Base-by-base conservation (phyloP, 2,113 vertebrate species). In the Aegotheles bennettii region DNA sequence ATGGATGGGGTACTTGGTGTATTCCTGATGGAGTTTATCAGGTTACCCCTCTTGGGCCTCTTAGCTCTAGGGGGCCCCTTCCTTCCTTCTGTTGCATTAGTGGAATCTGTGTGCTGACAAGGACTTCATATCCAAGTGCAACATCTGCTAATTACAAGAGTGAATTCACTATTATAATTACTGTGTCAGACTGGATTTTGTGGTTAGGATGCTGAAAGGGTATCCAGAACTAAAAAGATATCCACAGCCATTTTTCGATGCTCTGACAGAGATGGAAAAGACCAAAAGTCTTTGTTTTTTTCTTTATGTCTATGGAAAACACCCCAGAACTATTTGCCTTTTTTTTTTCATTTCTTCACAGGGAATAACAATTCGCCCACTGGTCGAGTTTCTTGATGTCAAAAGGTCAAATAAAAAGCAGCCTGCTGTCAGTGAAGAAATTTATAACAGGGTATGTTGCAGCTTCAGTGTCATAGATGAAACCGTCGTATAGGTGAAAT, bases 331-430 rank as follows among this genome's bases (percentile, higher is more conserved):
- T 65, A 16, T 67, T 36, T 89, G 38, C 6, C n/a, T 19, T 26
- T 61, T 40, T 50, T 69, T 36, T 64, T 63, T 57, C 43, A 75
- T 79, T 64, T 36, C 40, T 95, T 88, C 50, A 14, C 83, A 99
- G 99, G 99, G 99, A 89, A 99, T 99, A 97, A 99, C 98, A 42
- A 99, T 99, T 89, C 98, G 99, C n/a, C 99, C 99, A 43, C 92
- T 99, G 80, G 99, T 99, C 69, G 98, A 99, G 83, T 98, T 98
- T 91, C 98, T 99, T 92, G 99, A 99, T 75, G 99, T 99, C 61
- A 99, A 99, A 96, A 98, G 98, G 93, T 98, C 99, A 89, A 99
- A 99, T 95, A 99, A 99, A 92, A 98, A 99, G 38, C 98, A 98
- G 38, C 98, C 98, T 88, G 99, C 98, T 89, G 99, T 99, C 91